phyloP scores from a whole-genome alignment of 2,113 vertebrate genomes.

The Mola mola region DNA sequence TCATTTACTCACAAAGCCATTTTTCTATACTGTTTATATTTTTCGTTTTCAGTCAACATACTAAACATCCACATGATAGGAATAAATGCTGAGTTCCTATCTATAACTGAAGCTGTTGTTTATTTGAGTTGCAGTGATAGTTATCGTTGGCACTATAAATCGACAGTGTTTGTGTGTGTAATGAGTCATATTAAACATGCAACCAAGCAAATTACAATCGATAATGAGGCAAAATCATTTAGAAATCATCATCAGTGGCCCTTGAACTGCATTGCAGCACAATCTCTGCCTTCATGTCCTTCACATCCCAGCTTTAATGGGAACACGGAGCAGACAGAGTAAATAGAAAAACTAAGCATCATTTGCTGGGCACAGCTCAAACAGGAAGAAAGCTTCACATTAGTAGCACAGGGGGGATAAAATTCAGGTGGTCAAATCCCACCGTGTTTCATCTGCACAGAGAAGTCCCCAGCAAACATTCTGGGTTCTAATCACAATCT shows the following conservation, averaged over 20 bases:
- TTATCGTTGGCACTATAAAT: constrained; percentile 30
- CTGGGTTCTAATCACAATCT: constrained; percentile 1
- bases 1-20: background rate
- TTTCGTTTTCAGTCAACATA: background rate
- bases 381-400: constrained; percentile 49
- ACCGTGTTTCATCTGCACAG: constrained; percentile 19
- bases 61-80: background rate
- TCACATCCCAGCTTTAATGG: background rate
- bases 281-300: constrained; percentile 11
- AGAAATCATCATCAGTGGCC: constrained; percentile 41
- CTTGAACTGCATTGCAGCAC: constrained; percentile 32
- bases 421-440: constrained; percentile 27
- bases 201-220: constrained; percentile 26
- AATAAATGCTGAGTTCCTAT: background rate
- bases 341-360: constrained; percentile 27
- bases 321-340: constrained; percentile 34
- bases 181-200: constrained; percentile 56
- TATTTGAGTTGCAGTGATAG: constrained; percentile 22
- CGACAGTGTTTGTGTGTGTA: constrained; percentile 44
- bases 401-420: constrained; percentile 61
- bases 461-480: background rate
- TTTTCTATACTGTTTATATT: background rate
- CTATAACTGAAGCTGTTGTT: constrained; percentile 10
- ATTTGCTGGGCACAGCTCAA: constrained; percentile 30
- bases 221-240: constrained; percentile 49